phyloP scores from a whole-genome alignment of 2,797 vertebrate genomes.

The Schizothorax lantsangensis region DNA sequence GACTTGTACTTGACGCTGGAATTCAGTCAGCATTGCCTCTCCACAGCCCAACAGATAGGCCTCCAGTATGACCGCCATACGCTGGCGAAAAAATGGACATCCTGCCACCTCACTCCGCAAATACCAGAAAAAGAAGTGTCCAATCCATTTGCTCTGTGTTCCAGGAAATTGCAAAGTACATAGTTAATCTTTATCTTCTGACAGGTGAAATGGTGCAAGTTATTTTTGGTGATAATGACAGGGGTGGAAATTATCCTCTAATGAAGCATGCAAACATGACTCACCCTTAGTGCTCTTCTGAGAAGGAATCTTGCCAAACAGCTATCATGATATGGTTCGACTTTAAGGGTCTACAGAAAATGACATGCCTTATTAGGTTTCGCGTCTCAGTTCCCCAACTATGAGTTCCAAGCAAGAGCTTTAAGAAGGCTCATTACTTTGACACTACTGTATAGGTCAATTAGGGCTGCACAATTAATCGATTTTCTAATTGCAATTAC shows the following conservation, averaged over 20 bases:
- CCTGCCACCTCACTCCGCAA: constrained; percentile 80
- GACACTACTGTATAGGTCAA: neutral
- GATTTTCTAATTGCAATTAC: too few species aligned
- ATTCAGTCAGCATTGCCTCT: constrained; percentile 72
- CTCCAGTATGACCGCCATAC: constrained; percentile 82
- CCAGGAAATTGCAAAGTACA: constrained; percentile 17
- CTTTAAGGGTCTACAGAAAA: constrained; percentile 78
- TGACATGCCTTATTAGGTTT: neutral
- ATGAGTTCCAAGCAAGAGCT: neutral
- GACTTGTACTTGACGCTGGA: constrained; percentile 76
- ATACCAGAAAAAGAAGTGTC: constrained; percentile 86
- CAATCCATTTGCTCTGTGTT: constrained; percentile 81
- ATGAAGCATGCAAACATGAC: constrained; percentile 44
- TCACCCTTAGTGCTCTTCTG: constrained; percentile 79
- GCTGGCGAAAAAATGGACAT: constrained; percentile 77
- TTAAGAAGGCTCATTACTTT: neutral
- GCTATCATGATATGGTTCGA: constrained; percentile 84
- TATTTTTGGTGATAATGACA: neutral
- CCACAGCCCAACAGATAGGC: constrained; percentile 82
- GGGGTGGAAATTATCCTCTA: neutral
- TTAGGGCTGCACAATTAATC: neutral
- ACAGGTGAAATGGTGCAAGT: neutral
- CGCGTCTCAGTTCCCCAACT: neutral
- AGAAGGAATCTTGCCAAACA: constrained; percentile 80
- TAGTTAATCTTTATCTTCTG: constrained; percentile 8